Conservation (phyloP, 2,113 vertebrate species). For the Neolamprologus variostigma region DNA sequence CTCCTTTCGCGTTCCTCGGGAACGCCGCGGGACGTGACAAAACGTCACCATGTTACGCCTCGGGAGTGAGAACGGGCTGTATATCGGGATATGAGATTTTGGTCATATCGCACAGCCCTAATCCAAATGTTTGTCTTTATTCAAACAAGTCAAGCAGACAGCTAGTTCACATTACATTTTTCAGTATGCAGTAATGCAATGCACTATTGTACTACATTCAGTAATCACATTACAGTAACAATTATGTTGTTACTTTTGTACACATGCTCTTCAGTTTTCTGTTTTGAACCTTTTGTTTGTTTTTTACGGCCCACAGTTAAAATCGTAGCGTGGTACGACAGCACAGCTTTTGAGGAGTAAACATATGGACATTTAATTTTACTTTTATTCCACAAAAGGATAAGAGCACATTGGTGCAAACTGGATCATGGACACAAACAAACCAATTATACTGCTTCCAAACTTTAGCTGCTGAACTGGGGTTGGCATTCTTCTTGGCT, state of each 20-base stretch:
- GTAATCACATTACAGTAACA: neutral
- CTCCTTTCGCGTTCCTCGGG: no score
- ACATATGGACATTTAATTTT: neutral
- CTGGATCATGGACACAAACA: neutral
- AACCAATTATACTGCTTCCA: neutral
- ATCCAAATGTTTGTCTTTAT: neutral
- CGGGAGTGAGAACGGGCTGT: no score
- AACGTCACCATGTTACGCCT: no score
- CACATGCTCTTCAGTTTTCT: neutral
- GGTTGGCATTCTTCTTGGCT: neutral
- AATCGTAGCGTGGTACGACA: neutral
- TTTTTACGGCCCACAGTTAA: neutral
- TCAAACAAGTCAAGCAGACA: no score
- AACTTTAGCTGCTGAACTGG: neutral
- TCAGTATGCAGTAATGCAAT: neutral
- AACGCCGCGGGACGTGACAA: no score
- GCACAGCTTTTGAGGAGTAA: neutral
- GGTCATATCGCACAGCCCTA: no score
- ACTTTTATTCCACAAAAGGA: neutral
- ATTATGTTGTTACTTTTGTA: neutral
- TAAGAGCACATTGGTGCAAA: neutral
- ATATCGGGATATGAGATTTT: no score
- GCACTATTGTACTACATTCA: neutral
- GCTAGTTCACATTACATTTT: neutral
- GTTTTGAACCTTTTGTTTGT: neutral